Conservation (phyloP, 2,113 vertebrate genomes). For the Neolamprologus brichardi region DNA sequence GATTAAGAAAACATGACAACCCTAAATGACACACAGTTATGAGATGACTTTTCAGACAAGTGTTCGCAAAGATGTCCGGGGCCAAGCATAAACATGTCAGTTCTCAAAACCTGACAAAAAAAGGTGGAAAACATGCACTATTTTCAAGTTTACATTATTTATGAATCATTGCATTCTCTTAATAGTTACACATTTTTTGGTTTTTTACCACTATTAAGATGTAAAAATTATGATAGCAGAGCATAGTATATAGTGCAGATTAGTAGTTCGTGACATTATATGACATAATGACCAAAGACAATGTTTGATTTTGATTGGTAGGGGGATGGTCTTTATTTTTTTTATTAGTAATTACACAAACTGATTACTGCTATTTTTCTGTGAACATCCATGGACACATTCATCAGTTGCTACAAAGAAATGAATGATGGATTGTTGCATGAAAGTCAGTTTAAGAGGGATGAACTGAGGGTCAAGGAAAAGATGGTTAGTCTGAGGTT, state of each 20-base stretch:
- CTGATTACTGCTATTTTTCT: background rate
- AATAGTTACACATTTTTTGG: accelerated
- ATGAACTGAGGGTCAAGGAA: background rate
- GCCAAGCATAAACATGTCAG: accelerated
- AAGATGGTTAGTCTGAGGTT: background rate
- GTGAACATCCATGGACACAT: accelerated
- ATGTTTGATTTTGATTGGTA: background rate
- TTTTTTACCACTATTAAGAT: accelerated
- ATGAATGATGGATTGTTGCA: background rate
- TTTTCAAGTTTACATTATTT: background rate
- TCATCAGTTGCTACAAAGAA: background rate
- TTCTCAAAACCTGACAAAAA: background rate
- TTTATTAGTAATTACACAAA: background rate
- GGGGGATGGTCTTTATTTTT: accelerated
- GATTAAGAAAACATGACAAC: background rate
- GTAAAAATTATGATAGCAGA: background rate
- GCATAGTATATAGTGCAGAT: background rate
- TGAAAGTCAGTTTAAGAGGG: background rate
- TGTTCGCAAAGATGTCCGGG: accelerated
- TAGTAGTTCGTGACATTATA: accelerated
- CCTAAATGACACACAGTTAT: background rate
- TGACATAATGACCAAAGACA: background rate
- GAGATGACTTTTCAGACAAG: background rate
- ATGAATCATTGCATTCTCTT: background rate
- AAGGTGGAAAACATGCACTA: background rate